A percentile compares a stretch with the other conserved stretches of the same genome.
phyloP scores from a whole-genome alignment of 2,113 vertebrate genomes.

The Dicaeum eximium region DNA sequence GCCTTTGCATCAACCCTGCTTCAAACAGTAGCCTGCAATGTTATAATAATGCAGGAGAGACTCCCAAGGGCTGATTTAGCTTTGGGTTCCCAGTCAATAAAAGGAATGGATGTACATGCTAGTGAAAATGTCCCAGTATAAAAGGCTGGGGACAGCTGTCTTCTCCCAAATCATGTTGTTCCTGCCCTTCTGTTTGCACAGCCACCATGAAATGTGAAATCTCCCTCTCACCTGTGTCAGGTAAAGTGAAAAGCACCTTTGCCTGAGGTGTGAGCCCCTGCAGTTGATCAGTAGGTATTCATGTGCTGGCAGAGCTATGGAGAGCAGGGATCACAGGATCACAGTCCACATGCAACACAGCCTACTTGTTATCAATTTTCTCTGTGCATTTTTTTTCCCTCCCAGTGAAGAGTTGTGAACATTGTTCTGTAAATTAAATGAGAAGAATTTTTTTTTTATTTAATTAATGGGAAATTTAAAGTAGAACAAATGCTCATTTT shows the following conservation, averaged over 20 bases:
- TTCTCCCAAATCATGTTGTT: not conserved
- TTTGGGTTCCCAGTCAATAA: not conserved
- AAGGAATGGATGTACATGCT: not conserved
- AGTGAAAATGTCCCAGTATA: not conserved
- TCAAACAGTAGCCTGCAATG: not conserved
- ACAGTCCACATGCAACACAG: not conserved
- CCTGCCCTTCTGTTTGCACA: not conserved
- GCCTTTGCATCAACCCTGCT: not conserved
- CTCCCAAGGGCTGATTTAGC: not conserved
- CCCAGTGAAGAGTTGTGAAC: not conserved
- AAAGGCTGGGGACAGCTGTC: not conserved
- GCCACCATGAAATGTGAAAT: not conserved
- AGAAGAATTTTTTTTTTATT: not conserved
- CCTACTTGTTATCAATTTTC: not conserved
- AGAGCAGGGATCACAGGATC: not conserved
- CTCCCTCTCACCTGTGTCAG: not conserved
- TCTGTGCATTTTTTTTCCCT: not conserved
- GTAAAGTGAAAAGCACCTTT: not conserved
- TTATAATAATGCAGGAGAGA: not conserved
- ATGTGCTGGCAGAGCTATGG: not conserved
- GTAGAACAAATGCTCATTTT: not conserved
- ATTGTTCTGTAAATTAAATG: not conserved
- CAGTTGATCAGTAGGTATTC: not conserved
- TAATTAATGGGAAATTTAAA: not conserved
- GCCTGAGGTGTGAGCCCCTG: fast-evolving